A percentile compares a stretch with the other conserved stretches of the same genome.
phyloP scores from a whole-genome alignment of 1,140 invertebrate genomes.

The Bombus breviceps region DNA sequence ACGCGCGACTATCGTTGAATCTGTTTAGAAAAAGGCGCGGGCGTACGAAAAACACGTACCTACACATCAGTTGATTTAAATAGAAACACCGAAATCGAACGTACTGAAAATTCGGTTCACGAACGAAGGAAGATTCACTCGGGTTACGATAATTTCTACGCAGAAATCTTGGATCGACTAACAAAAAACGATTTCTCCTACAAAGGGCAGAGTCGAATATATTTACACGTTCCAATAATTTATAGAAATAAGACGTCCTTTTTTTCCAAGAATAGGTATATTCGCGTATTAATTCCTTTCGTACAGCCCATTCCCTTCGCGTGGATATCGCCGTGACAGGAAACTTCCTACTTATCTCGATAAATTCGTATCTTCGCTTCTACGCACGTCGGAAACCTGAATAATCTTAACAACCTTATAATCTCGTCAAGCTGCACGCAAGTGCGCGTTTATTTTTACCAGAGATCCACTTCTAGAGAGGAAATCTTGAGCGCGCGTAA shows the following conservation, averaged over 20 bases:
- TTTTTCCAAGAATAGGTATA: too few species aligned
- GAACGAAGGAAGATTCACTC: neutral
- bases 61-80: neutral
- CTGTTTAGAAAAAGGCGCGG: neutral
- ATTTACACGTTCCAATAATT: too few species aligned
- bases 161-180: too few species aligned
- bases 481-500: neutral
- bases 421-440: neutral
- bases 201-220: too few species aligned
- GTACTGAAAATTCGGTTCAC: neutral
- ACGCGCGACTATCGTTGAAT: conserved; percentile 16
- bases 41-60: neutral
- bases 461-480: neutral
- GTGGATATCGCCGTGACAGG: neutral
- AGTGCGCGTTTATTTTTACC: neutral
- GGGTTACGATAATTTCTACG: too few species aligned
- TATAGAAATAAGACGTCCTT: too few species aligned
- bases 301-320: neutral
- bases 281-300: neutral
- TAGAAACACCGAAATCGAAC: neutral
- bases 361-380: neutral
- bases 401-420: neutral
- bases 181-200: too few species aligned
- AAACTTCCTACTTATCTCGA: neutral
- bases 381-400: neutral